Evolutionary conservation across 2,113 vertebrate genomes (phyloP).

Genomic region (Toxotes chatareus): DNA sequence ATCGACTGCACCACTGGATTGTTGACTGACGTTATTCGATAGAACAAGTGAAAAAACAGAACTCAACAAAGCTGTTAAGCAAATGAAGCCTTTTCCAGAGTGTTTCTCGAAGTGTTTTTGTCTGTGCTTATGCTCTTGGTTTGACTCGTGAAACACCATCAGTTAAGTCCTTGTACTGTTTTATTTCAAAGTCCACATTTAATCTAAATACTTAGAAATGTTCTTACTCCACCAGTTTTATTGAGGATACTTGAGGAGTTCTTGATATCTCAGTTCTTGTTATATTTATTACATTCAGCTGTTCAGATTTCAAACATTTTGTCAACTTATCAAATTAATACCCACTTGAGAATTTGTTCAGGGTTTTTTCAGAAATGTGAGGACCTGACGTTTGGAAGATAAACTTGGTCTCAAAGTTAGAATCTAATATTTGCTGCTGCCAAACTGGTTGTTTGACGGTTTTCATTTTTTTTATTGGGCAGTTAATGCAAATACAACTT

Average conservation of each 20-base stretch:
- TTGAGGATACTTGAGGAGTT: no score
- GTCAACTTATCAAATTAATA: no score
- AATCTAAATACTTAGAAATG: not conserved
- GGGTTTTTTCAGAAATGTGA: no score
- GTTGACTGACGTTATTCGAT: not conserved
- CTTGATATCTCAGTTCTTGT: no score
- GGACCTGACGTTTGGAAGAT: not conserved
- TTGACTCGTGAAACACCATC: no score
- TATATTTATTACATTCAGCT: no score
- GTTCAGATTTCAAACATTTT: no score
- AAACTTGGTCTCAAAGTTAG: not conserved
- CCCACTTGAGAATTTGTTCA: no score
- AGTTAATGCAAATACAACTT: no score
- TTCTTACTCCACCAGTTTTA: no score
- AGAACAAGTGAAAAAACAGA: not conserved
- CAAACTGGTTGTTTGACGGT: not conserved
- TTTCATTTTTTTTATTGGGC: no score
- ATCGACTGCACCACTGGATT: not conserved
- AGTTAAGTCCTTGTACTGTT: no score
- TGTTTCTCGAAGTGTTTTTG: not conserved
- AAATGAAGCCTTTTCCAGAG: not conserved
- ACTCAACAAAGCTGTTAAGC: not conserved
- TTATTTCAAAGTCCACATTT: not conserved
- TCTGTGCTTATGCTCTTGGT: not conserved
- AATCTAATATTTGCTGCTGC: not conserved